Conservation (phyloP, 2,797 vertebrate species). For the Catostomus latipinnis region DNA sequence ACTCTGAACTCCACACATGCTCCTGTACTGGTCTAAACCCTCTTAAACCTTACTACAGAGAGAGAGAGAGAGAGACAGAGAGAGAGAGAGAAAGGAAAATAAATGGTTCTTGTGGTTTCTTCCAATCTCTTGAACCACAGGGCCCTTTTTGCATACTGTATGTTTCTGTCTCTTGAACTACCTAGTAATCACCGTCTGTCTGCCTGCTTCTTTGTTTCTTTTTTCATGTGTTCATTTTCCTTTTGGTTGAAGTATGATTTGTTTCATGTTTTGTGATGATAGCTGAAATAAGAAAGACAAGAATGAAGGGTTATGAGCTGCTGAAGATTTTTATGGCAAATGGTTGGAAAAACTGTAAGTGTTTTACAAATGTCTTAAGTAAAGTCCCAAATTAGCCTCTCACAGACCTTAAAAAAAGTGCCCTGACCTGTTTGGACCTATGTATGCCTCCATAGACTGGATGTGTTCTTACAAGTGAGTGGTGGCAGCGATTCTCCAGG, state of each 20-base stretch:
- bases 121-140: conserved; percentile 25
- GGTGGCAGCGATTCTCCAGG: conserved; percentile 21
- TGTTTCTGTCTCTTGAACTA: conserved; percentile 41
- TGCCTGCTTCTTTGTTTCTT: conserved; percentile 18
- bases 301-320: conserved; percentile 10
- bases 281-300: not conserved
- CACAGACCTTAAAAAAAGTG: conserved; percentile 8
- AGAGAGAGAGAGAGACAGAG: conserved; percentile 9
- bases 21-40: conserved; percentile 18
- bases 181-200: conserved; percentile 42
- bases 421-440: conserved; percentile 7
- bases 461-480: conserved; percentile 4
- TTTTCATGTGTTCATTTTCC: not conserved
- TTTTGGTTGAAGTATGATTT: conserved; percentile 21
- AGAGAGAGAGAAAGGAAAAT: conserved; percentile 12
- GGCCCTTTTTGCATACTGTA: conserved; percentile 35
- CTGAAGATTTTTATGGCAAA: conserved; percentile 6
- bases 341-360: conserved; percentile 3
- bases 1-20: conserved; percentile 44
- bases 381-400: conserved; percentile 15
- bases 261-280: conserved; percentile 23
- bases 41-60: conserved; percentile 33
- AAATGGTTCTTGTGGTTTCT: conserved; percentile 14
- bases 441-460: not conserved
- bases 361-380: conserved; percentile 11